Conservation (phyloP, 2,888 invertebrate species). For the Pollenia amentaria region DNA sequence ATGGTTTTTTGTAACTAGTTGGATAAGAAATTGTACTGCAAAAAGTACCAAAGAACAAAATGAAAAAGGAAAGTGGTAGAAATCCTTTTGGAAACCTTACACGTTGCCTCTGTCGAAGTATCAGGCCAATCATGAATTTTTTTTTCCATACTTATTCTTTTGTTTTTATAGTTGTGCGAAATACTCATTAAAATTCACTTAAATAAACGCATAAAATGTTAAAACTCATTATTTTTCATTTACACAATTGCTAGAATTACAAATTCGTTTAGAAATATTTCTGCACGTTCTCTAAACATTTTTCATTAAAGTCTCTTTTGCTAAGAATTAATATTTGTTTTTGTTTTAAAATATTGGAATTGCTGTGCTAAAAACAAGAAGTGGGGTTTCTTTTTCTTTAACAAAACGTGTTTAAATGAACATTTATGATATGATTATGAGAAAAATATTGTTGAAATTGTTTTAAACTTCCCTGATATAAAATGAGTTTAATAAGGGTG, state of each 20-base stretch:
- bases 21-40: conserved; percentile 4
- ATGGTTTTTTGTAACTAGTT: background rate
- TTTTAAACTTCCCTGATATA: conserved; percentile 35
- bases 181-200: conserved; percentile 71
- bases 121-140: conserved; percentile 46
- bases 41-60: background rate
- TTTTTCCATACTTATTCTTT: background rate
- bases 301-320: background rate
- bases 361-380: background rate
- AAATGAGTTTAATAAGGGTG: conserved; percentile 9
- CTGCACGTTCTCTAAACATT: conserved; percentile 25
- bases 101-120: conserved; percentile 7
- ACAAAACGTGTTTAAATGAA: background rate
- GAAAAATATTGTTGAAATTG: conserved; percentile 49
- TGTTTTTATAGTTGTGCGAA: background rate
- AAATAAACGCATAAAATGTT: conserved; percentile 62
- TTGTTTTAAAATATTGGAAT: conserved; percentile 9
- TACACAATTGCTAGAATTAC: conserved; percentile 33
- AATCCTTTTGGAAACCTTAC: conserved; percentile 2
- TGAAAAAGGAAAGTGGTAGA: background rate
- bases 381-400: background rate
- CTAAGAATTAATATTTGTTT: conserved; percentile 37
- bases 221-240: conserved; percentile 68
- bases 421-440: conserved; percentile 22
- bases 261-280: conserved; percentile 27